Conservation (phyloP, 2,113 vertebrate genomes). For the Theristicus caerulescens region DNA sequence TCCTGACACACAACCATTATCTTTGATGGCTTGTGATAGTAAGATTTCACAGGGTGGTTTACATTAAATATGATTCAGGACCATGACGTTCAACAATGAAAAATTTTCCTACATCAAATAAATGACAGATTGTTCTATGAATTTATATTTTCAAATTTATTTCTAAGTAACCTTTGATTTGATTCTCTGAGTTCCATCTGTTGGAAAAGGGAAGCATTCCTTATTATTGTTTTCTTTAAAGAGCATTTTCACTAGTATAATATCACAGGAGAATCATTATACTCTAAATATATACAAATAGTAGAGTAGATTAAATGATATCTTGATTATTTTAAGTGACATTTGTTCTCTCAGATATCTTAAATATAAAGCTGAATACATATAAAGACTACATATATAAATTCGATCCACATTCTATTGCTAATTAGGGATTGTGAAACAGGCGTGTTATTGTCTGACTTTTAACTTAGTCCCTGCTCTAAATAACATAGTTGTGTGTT, state of each 20-base stretch:
- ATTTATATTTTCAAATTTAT: not conserved
- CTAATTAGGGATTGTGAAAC: not conserved
- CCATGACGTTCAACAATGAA: not conserved
- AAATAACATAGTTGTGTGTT: not conserved
- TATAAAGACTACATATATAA: not conserved
- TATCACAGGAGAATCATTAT: not conserved
- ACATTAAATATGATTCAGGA: not conserved
- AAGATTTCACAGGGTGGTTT: not conserved
- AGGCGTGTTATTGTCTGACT: not conserved
- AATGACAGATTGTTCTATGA: not conserved
- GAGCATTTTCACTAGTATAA: not conserved
- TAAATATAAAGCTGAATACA: not conserved
- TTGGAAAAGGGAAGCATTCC: not conserved
- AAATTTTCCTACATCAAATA: not conserved
- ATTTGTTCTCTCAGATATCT: not conserved
- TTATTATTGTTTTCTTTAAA: not conserved
- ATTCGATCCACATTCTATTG: not conserved
- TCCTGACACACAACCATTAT: not conserved
- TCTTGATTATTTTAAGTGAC: not conserved
- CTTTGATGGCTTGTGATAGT: constrained; percentile 10
- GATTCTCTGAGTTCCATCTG: not conserved
- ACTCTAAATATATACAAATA: not conserved
- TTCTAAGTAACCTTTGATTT: not conserved
- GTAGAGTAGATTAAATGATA: not conserved
- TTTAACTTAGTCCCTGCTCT: not conserved